Evolutionary conservation across 2,888 invertebrate species (phyloP).

Genomic region (Habroteleia sp.): DNA sequence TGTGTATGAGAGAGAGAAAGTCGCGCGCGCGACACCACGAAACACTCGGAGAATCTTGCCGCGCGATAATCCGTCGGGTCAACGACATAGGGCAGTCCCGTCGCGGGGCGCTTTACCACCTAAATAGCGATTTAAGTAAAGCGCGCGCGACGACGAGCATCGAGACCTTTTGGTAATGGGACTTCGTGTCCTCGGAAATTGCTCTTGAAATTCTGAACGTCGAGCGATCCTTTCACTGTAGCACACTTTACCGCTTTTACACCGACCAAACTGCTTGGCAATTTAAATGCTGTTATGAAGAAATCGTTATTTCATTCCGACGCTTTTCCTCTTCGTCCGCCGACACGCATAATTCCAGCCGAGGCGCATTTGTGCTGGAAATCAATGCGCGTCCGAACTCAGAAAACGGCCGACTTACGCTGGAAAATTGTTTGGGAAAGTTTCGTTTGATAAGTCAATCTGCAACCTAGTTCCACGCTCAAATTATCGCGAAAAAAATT

Average conservation of each 20-base stretch:
- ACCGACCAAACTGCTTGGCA: conserved; percentile 56
- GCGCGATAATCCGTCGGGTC: conserved; percentile 62
- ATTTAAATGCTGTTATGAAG: conserved; percentile 64
- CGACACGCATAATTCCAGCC: neutral
- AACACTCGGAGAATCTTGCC: conserved; percentile 66
- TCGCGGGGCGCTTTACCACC: conserved; percentile 54
- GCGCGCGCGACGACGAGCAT: conserved; percentile 51
- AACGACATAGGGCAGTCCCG: conserved; percentile 46
- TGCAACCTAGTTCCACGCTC: too few species aligned
- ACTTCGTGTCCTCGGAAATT: conserved; percentile 64
- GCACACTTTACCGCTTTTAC: conserved; percentile 60
- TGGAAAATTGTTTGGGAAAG: neutral
- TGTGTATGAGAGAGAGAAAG: conserved; percentile 38
- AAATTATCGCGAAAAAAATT: too few species aligned
- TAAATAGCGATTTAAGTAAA: conserved; percentile 61
- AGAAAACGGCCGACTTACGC: too few species aligned
- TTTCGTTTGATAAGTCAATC: neutral
- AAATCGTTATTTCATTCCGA: conserved; percentile 55
- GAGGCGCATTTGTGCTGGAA: too few species aligned
- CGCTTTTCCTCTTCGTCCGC: conserved; percentile 30
- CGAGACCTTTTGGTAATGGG: conserved; percentile 61
- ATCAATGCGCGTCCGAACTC: too few species aligned
- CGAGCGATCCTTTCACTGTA: conserved; percentile 60
- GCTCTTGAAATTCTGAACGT: conserved; percentile 63
- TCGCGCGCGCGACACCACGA: conserved; percentile 66